Evolutionary conservation across 1,140 invertebrate genomes (phyloP), one percentile per base, ranked within the genome.

Genomic region (Papilio polytes): DNA sequence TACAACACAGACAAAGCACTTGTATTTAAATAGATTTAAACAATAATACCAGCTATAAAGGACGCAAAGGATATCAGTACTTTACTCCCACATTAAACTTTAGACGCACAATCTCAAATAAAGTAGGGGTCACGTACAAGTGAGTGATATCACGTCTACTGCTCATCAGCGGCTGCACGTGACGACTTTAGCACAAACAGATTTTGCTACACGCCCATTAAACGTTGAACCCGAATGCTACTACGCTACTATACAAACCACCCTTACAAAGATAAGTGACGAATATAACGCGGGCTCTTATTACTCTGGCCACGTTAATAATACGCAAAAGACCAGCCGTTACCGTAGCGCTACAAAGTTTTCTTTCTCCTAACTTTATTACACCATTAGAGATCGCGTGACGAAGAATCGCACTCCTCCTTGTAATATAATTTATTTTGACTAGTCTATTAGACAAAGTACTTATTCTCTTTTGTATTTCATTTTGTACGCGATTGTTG

Each of bases 331-430:
- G 88, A 92, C 89, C 88, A 84, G 84, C 78, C 83, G 85, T 74
- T 83, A 83, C 84, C 83, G 81, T 80, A 74, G 78, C 80, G 86
- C 81, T 89, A 86, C 87, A 91, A 93, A 93, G 88, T 93, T 94
- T 92, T 92, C 91, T 93, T 94, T 94, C 88, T 88, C 83, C 86
- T 89, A 92, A 94, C 90, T 94, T 94, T 93, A 93, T 93, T 94
- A 92, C 83, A 82, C 89, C 91, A 92, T 93, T 93, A 93, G 91
- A 92, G 89, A 90, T 93, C 89, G 89, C 90, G 88, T 92, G 91
- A 94, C 90, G 89, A 85, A 89, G 87, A 91, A 88, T 91, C 86
- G 85, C 89, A 89, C 90, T 92, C 86, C 84, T 82, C 83, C 82
- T 83, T 81, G 80, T 93, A 89, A 90, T 92, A 86, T 89, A 89